These are phyloP conservation scores for Trisateles emortualis DNA, from an alignment of 2,888 invertebrate species.

Conservation along the genomic window DNA sequence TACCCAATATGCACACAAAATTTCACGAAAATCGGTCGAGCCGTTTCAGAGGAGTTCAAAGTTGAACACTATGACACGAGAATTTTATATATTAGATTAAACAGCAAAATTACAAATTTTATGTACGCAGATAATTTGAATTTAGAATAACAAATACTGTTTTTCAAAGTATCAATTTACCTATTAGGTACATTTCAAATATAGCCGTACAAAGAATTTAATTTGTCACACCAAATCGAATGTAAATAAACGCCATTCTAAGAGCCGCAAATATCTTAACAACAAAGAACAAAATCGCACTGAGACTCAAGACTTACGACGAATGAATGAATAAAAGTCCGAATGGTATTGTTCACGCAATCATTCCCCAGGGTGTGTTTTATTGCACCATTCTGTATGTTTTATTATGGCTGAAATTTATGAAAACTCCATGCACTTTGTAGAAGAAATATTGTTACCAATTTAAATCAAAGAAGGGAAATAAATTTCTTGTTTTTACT, in stretches of 20 bases:
- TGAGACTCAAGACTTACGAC: constrained; percentile 42
- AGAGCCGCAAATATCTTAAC: constrained; percentile 21
- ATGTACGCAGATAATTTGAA: background rate
- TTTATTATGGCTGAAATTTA: constrained; percentile 42
- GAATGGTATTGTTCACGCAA: constrained; percentile 57
- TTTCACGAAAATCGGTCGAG: too few relatives aligned
- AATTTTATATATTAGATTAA: too few relatives aligned
- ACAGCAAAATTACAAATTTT: too few relatives aligned
- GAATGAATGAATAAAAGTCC: constrained; percentile 53
- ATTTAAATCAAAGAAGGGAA: constrained; percentile 19
- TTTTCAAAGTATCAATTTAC: too few relatives aligned
- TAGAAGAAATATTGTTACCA: constrained; percentile 12
- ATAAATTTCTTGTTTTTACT: background rate
- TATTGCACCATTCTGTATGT: constrained; percentile 45
- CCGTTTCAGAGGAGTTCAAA: too few relatives aligned
- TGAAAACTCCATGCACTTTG: constrained; percentile 27
- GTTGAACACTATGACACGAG: too few relatives aligned
- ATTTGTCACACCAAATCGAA: background rate
- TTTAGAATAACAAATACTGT: background rate
- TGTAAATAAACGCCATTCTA: constrained; percentile 6
- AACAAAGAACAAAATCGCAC: constrained; percentile 35
- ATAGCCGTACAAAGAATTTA: background rate
- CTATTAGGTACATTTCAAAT: background rate
- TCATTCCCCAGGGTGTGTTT: constrained; percentile 53
- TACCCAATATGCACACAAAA: too few relatives aligned